These are phyloP conservation scores for Thalassophryne amazonica DNA, from an alignment of 2,797 vertebrate species.

Conservation along the genomic window DNA sequence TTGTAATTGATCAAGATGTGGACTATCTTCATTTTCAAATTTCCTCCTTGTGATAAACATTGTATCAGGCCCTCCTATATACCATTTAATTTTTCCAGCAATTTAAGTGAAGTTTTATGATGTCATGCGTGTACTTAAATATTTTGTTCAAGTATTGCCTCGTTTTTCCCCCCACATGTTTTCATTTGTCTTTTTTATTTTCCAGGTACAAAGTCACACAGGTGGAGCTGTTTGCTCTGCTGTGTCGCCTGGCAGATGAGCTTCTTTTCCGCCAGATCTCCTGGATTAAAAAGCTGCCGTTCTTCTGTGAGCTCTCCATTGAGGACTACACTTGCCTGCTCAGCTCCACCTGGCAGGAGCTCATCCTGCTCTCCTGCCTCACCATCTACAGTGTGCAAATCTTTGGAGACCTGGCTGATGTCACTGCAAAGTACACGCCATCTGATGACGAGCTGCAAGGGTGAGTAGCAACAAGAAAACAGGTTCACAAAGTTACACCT, in stretches of 20 bases:
- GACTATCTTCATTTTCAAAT: too few species aligned
- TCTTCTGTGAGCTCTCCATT: constrained; percentile 97
- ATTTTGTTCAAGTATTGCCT: too few species aligned
- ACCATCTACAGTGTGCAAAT: constrained; percentile 97
- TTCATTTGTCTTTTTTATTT: background rate
- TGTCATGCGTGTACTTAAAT: too few species aligned
- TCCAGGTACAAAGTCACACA: constrained; percentile 94
- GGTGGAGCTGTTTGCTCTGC: constrained; percentile 94
- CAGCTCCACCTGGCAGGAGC: constrained; percentile 97
- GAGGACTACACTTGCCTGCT: constrained; percentile 98
- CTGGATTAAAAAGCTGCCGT: constrained; percentile 99
- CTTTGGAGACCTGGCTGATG: constrained; percentile 92
- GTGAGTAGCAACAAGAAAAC: constrained; percentile 67
- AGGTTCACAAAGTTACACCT: too few species aligned
- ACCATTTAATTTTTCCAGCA: too few species aligned
- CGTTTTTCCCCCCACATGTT: too few species aligned
- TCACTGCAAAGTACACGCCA: constrained; percentile 96
- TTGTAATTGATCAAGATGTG: too few species aligned
- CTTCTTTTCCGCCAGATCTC: constrained; percentile 97
- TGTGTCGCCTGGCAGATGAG: constrained; percentile 97
- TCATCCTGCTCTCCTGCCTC: constrained; percentile 95
- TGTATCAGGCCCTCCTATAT: too few species aligned
- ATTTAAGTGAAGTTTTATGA: too few species aligned
- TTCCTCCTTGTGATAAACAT: too few species aligned
- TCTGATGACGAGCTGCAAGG: constrained; percentile 94